Percentiles rank a stretch among this genome's conserved stretches.
Evolutionary conservation across 2,888 invertebrate species (phyloP).

Genomic region (Clunio marinus): DNA sequence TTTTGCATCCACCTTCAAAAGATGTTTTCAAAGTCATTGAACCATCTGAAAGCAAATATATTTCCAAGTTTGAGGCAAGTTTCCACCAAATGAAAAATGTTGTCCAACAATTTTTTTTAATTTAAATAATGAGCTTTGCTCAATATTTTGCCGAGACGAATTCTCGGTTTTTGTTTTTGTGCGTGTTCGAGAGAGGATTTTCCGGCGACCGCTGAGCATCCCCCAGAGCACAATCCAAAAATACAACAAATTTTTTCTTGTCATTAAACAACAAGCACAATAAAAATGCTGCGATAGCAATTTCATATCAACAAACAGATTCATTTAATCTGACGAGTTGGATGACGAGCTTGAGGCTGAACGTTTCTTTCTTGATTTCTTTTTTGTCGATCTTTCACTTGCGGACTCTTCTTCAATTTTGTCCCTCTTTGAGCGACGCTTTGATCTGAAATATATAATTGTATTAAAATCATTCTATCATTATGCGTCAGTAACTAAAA

Average conservation of each 20-base stretch:
- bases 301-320: background rate
- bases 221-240: too few relatives aligned
- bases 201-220: too few relatives aligned
- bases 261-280: background rate
- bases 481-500: background rate
- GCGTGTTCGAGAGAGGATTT: too few relatives aligned
- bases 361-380: conserved; percentile 21
- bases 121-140: too few relatives aligned
- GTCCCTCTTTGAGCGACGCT: conserved; percentile 12
- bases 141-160: too few relatives aligned
- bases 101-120: too few relatives aligned
- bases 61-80: too few relatives aligned
- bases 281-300: background rate
- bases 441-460: conserved; percentile 28
- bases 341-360: background rate
- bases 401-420: conserved; percentile 19
- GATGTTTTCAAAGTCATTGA: too few relatives aligned
- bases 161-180: too few relatives aligned
- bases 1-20: too few relatives aligned
- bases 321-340: conserved; percentile 5
- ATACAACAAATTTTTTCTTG: background rate
- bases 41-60: too few relatives aligned
- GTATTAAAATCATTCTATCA: background rate
- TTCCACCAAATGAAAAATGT: too few relatives aligned
- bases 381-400: conserved; percentile 27